Evolutionary conservation across 2,797 vertebrate species (phyloP), one percentile per base, ranked within the genome.

Genomic region (Acanthis flammea): DNA sequence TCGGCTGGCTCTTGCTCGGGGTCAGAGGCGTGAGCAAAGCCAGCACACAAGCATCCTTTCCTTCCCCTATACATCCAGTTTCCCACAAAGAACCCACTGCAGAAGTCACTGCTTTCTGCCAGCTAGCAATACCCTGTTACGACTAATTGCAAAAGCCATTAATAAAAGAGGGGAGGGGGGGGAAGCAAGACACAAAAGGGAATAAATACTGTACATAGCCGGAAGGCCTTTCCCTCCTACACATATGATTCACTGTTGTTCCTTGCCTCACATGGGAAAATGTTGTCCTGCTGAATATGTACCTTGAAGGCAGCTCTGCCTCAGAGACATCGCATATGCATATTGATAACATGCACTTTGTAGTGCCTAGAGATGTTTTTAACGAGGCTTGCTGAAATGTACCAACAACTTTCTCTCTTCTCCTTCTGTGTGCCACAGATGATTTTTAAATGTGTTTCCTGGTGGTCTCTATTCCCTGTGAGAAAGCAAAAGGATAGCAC

Each of bases 311-410:
- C 98, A 98, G 76, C 97, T 97, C 96, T 98, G 97, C 98, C 98
- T 98, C 97, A 97, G 97, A 98, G 98, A 97, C 95, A 98, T 96
- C 96, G 85, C 97, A 97, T 98, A 98, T 98, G 98, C 98, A 98
- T 98, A 98, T 98, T 98, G 98, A 98, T 98, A 98, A 98, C 96
- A 95, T 97, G 97, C 95, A 97, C 98, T 98, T 98, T 97, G 97
- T 98, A 97, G 96, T 95, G 98, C 98, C 98, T 97, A 96, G 95
- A 98, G 98, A 97, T 98, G 97, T 98, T 98, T 97, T 98, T 98
- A 98, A 98, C 95, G 92, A 98, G 97, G 95, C 95, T 96, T 95
- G 94, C 96, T 98, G 96, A 97, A 98, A 97, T 96, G 97, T 93
- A 97, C 97, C 97, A 97, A 97, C 94, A 96, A 97, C 96, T 97